These are phyloP conservation scores for Syncerus caffer DNA, from an alignment of 2,797 vertebrate species.

Conservation along the genomic window DNA sequence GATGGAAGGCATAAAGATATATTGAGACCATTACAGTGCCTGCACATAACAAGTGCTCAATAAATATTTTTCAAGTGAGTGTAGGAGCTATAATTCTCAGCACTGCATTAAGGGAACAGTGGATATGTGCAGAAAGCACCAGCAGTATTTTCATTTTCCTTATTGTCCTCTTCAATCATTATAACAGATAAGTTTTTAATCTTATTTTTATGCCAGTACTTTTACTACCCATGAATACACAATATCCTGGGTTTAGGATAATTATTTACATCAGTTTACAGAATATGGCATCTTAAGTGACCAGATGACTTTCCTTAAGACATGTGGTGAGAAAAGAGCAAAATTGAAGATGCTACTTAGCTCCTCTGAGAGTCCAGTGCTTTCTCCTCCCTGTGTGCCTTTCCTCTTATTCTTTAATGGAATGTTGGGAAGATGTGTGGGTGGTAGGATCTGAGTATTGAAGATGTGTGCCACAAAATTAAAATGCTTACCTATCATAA, in stretches of 20 bases:
- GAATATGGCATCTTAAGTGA: not conserved
- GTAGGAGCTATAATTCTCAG: not conserved
- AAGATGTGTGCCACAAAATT: not conserved
- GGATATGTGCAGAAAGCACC: not conserved
- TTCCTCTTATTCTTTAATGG: not conserved
- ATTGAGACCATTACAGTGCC: not conserved
- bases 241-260: not conserved
- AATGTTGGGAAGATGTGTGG: not conserved
- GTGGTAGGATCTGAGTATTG: not conserved
- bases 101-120: not conserved
- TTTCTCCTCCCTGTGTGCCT: not conserved
- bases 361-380: not conserved
- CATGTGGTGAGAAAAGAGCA: not conserved
- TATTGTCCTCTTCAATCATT: not conserved
- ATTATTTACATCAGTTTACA: not conserved
- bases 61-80: not conserved
- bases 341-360: not conserved
- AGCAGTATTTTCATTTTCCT: not conserved
- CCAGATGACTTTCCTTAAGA: not conserved
- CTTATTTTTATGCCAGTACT: not conserved
- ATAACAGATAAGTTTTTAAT: not conserved
- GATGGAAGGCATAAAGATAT: not conserved
- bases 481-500: not conserved
- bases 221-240: not conserved
- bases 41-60: not conserved